These are phyloP conservation scores for Eutrigla gurnardus DNA, from an alignment of 2,797 vertebrate species.

Conservation along the genomic window DNA sequence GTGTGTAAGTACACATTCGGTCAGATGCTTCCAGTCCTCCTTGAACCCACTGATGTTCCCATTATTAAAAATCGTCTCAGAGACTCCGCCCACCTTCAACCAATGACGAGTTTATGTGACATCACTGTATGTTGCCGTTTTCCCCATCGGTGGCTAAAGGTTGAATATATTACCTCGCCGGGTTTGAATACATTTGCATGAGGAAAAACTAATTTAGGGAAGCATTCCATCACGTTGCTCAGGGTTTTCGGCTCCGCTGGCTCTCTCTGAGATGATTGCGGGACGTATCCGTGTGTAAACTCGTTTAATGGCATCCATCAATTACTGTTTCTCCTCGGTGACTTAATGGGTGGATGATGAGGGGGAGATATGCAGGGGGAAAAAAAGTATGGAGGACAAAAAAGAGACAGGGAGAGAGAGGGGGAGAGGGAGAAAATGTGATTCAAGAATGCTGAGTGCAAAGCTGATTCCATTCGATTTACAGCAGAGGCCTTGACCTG, in stretches of 20 bases:
- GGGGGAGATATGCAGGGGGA: constrained; percentile 6
- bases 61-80: constrained; percentile 41
- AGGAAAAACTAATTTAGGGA: constrained; percentile 62
- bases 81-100: constrained; percentile 27
- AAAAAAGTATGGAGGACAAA: constrained; percentile 33
- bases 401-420: constrained; percentile 30
- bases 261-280: constrained; percentile 67
- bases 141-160: constrained; percentile 42
- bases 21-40: constrained; percentile 51
- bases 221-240: constrained; percentile 61
- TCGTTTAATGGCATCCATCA: constrained; percentile 79
- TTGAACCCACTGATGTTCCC: constrained; percentile 23
- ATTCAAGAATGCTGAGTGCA: constrained; percentile 59
- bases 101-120: constrained; percentile 37
- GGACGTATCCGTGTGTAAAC: constrained; percentile 74
- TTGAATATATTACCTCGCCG: constrained; percentile 36
- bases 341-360: constrained; percentile 81
- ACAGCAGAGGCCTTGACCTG: constrained; percentile 60
- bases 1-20: constrained; percentile 62
- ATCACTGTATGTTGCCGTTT: constrained; percentile 30
- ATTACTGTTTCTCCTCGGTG: constrained; percentile 77
- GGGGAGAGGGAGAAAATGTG: constrained; percentile 43
- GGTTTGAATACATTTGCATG: constrained; percentile 73
- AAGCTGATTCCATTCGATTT: constrained; percentile 70
- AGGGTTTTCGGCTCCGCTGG: constrained; percentile 55